These are phyloP conservation scores for Hetaerina americana DNA, from an alignment of 1,140 invertebrate species.

Conservation along the genomic window DNA sequence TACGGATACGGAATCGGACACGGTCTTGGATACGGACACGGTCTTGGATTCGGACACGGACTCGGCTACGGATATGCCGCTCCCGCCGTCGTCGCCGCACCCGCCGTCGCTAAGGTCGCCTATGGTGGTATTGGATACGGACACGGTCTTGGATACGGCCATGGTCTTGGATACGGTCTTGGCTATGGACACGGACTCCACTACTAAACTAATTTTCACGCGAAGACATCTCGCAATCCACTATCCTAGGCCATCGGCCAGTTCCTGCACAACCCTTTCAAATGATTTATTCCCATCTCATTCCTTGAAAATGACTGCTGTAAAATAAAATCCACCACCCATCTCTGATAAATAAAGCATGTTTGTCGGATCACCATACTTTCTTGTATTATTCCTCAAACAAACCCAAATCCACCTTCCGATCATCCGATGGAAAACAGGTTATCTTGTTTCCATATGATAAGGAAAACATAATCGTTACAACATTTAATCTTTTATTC, in stretches of 20 bases:
- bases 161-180: not conserved
- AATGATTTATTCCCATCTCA: not conserved
- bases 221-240: too few relatives aligned
- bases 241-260: not conserved
- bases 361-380: not conserved
- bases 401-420: too few relatives aligned
- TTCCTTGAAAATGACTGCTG: not conserved
- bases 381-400: not conserved
- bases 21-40: conserved; percentile 6
- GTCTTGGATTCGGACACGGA: conserved; percentile 7
- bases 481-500: too few relatives aligned
- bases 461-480: too few relatives aligned
- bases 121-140: not conserved
- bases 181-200: not conserved
- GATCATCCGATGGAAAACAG: not conserved
- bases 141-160: not conserved
- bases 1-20: conserved; percentile 7
- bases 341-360: not conserved
- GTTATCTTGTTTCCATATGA: not conserved
- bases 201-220: too few relatives aligned
- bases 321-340: not conserved
- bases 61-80: conserved; percentile 7
- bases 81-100: conserved; percentile 4
- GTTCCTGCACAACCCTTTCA: not conserved
- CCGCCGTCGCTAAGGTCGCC: conserved; percentile 10